Evolutionary conservation across 2,113 vertebrate genomes (phyloP).

Genomic region (Ophthalmolycus amberensis): DNA sequence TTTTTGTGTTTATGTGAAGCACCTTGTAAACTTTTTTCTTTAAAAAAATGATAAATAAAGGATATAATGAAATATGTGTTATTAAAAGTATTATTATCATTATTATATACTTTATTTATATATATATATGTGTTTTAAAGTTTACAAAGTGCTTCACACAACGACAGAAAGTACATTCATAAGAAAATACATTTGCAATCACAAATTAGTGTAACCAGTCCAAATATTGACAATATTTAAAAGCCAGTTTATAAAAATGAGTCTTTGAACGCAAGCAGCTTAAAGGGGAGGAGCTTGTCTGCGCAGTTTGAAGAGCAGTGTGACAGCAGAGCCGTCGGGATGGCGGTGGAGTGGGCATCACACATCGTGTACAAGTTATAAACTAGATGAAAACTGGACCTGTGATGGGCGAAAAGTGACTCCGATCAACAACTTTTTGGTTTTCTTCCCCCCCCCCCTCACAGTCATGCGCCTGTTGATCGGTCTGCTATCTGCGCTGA

Average conservation of each 20-base stretch:
- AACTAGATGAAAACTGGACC: too few relatives aligned
- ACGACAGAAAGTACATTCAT: neutral
- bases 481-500: constrained; percentile 23
- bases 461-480: constrained; percentile 45
- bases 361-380: neutral
- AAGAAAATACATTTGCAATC: neutral
- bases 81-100: too few relatives aligned
- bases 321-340: neutral
- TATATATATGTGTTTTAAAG: too few relatives aligned
- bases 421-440: too few relatives aligned
- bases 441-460: too few relatives aligned
- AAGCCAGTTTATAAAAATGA: neutral
- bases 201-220: neutral
- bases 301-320: neutral
- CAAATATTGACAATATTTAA: too few relatives aligned
- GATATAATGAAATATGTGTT: neutral
- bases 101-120: too few relatives aligned
- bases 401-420: too few relatives aligned
- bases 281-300: constrained; percentile 53
- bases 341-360: neutral
- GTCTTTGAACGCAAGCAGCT: neutral
- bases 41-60: neutral
- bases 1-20: neutral
- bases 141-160: neutral
- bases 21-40: neutral